Conservation (phyloP, 2,797 vertebrate genomes). For the Euthynnus affinis region DNA sequence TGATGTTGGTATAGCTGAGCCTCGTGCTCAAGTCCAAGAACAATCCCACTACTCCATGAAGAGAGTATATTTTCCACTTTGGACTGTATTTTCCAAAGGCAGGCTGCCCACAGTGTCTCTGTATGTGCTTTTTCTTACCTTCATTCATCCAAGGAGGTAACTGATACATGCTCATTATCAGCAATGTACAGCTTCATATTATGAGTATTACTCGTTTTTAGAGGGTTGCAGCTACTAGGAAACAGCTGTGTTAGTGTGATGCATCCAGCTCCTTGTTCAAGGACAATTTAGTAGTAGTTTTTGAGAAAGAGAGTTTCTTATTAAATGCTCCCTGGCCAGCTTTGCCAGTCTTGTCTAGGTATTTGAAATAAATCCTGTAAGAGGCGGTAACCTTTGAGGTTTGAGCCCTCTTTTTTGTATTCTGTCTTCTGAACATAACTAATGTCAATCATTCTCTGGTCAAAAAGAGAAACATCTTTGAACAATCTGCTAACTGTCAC, state of each 20-base stretch:
- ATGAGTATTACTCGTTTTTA: background rate
- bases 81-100: slow-evolving; percentile 25
- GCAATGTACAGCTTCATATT: background rate
- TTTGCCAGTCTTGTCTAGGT: slow-evolving; percentile 16
- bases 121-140: background rate
- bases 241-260: slow-evolving; percentile 36
- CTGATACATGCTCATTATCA: slow-evolving; percentile 22
- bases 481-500: slow-evolving; percentile 19
- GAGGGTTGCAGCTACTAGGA: background rate
- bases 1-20: slow-evolving; percentile 31
- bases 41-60: slow-evolving; percentile 9
- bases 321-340: slow-evolving; percentile 23
- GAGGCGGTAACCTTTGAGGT: slow-evolving; percentile 25
- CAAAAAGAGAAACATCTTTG: slow-evolving; percentile 10
- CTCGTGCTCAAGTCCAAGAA: slow-evolving; percentile 43
- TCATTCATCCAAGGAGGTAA: slow-evolving; percentile 21
- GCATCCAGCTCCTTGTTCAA: slow-evolving; percentile 30
- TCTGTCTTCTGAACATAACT: slow-evolving; percentile 26
- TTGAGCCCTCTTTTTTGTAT: slow-evolving; percentile 22
- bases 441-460: background rate
- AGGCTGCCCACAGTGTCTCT: slow-evolving; percentile 1
- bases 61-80: slow-evolving; percentile 14
- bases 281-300: slow-evolving; percentile 22
- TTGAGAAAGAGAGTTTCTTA: slow-evolving; percentile 27
- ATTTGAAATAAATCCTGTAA: slow-evolving; percentile 34